These are phyloP conservation scores for Dicrostonyx torquatus DNA, from an alignment of 2,797 vertebrate species.

Conservation along the genomic window DNA sequence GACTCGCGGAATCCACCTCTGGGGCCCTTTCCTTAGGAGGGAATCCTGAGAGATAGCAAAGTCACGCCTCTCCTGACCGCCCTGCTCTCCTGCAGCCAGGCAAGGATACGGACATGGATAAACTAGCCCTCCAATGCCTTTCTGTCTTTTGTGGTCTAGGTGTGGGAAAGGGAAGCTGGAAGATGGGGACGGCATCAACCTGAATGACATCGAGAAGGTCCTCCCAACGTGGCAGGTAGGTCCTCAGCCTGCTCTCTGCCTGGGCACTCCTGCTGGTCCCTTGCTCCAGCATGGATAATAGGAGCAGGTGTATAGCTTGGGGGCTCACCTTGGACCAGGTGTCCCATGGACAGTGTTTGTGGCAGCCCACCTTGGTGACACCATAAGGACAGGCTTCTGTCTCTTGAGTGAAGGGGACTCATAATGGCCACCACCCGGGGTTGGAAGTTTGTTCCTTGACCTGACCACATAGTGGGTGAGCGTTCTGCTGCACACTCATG, in stretches of 20 bases:
- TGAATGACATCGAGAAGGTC: conserved; percentile 97
- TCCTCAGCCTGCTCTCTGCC: neutral
- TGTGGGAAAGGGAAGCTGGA: conserved; percentile 94
- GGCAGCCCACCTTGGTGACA: neutral
- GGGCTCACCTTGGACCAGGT: neutral
- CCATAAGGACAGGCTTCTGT: neutral
- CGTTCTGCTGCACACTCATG: fast-evolving
- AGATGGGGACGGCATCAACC: conserved; percentile 94
- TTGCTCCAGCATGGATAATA: fast-evolving
- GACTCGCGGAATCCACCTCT: neutral
- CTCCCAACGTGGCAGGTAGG: conserved; percentile 95
- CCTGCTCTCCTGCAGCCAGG: neutral
- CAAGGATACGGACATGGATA: neutral
- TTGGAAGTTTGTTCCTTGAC: neutral
- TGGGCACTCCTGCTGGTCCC: neutral
- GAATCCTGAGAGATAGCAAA: neutral
- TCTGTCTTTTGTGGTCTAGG: conserved; percentile 85
- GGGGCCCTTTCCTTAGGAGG: neutral
- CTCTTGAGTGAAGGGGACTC: neutral
- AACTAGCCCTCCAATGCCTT: neutral
- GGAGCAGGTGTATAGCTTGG: fast-evolving
- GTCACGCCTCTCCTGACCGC: fast-evolving
- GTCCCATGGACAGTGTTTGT: no score
- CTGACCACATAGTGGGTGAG: neutral
- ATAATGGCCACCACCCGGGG: neutral